Base-by-base conservation (phyloP, 2,888 invertebrate species). In the Shargacucullia verbasci region DNA sequence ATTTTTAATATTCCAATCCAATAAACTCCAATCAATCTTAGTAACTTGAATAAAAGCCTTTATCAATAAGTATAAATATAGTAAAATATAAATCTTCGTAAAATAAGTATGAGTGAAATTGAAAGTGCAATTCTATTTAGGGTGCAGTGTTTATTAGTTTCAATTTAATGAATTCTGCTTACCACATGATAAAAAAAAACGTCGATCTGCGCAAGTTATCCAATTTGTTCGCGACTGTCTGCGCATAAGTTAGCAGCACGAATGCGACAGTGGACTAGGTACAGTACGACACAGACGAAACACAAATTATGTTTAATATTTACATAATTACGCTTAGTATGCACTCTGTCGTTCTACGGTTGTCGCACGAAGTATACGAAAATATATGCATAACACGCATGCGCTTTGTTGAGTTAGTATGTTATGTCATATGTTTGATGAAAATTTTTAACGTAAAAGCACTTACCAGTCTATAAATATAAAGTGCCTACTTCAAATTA, bases 261-360 rank as follows among this genome's bases (percentile, higher is more conserved):
- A 68, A 66, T 71, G 72, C 35, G 48, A 49, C 52, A 38, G 38
- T 40, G 47, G 11, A 35, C 40, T 38, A 47, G n/a, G 35, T 59
- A 46, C 52, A 60, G 27, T 66, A 48, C 33, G 33, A 53, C 46
- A 55, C 49, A 67, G 61, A 60, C 46, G 20, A 15, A 53, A 49
- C 40, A 53, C 52, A 60, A 56, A 60, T 68, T 39, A 68, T 44
- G 11, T 29, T 29, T 6, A 35, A 15, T 1, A 71, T 68, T 68
- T 53, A 40, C 68, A 68, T 68, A 68, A 68, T 72, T 46, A 72
- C 60, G 62, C 55, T 68, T 60, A 68, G 67, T 46, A 72, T 67
- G 62, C 55, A 72, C 20, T 50, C 12, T 33, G 33, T 49, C 29
- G 35, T 35, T 46, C 50, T 20, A 25, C 48, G 31, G 34, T 5